Evolutionary conservation across 2,888 invertebrate genomes (phyloP).

Genomic region (Celastrina argiolus): DNA sequence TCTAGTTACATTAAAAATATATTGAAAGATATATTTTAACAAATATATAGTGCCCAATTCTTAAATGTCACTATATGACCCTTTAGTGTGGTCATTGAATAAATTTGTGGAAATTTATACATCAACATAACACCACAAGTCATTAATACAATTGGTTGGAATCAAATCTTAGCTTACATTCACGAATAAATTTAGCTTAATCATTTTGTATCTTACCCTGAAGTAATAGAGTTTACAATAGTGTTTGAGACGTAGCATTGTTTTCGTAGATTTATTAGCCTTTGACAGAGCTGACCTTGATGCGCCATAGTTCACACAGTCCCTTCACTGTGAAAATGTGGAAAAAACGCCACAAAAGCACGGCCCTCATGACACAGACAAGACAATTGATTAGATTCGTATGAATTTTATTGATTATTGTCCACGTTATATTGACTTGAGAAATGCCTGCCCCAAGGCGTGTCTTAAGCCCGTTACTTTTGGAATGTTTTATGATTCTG

Average conservation of each 20-base stretch:
- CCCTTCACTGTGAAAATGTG: conserved; percentile 74
- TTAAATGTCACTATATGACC: conserved; percentile 12
- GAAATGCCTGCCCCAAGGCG: conserved; percentile 59
- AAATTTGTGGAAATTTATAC: conserved; percentile 12
- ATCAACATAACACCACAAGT: conserved; percentile 6
- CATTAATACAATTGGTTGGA: conserved; percentile 21
- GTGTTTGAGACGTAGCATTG: conserved; percentile 27
- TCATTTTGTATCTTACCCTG: conserved; percentile 31
- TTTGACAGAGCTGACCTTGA: conserved; percentile 70
- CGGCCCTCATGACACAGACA: conserved; percentile 61
- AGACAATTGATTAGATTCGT: conserved; percentile 71
- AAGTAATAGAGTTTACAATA: conserved; percentile 28
- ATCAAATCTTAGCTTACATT: conserved; percentile 22
- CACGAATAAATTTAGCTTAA: conserved; percentile 21
- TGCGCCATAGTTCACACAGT: conserved; percentile 68
- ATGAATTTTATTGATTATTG: conserved; percentile 73
- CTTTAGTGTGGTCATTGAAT: conserved; percentile 11
- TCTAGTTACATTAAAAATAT: conserved; percentile 6
- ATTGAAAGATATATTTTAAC: conserved; percentile 6
- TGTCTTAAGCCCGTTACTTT: conserved; percentile 39
- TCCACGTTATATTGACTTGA: conserved; percentile 60
- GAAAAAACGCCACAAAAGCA: conserved; percentile 70
- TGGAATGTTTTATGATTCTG: conserved; percentile 15
- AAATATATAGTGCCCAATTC: conserved; percentile 3
- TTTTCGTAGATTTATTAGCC: conserved; percentile 44